A percentile compares a stretch with the other conserved stretches of the same genome.
Evolutionary conservation across 2,888 invertebrate species (phyloP).

Genomic region (Leptinotarsa peninsularis): DNA sequence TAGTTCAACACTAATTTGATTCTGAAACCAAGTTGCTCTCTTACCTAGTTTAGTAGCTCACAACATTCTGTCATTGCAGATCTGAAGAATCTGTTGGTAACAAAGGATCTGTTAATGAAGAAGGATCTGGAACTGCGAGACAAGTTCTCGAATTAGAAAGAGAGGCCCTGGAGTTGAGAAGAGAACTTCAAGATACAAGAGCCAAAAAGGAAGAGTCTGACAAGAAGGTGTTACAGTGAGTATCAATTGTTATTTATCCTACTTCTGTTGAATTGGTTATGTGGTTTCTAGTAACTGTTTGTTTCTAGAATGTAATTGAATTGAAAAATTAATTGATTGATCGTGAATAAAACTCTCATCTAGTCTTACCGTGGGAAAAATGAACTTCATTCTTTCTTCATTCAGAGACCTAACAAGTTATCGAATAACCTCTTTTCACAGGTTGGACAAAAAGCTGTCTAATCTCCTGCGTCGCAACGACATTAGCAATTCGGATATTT

Average conservation of each 20-base stretch:
- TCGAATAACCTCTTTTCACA: slow-evolving; percentile 54
- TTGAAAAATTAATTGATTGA: no score
- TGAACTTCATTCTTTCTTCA: no score
- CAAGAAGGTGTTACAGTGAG: slow-evolving; percentile 72
- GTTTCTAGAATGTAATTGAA: no score
- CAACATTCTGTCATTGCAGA: not conserved
- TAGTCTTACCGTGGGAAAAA: no score
- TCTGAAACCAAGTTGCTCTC: no score
- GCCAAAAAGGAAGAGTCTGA: slow-evolving; percentile 72
- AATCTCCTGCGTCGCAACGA: slow-evolving; percentile 64
- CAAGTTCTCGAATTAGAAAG: slow-evolving; percentile 67
- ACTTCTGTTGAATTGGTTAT: no score
- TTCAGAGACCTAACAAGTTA: no score
- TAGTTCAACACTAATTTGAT: no score
- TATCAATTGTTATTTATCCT: slow-evolving; percentile 34
- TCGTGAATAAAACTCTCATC: no score
- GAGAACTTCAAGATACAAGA: slow-evolving; percentile 71
- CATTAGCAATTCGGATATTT: slow-evolving; percentile 56
- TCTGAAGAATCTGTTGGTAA: slow-evolving; percentile 45
- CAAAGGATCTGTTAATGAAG: slow-evolving; percentile 44
- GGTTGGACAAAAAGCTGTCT: slow-evolving; percentile 72
- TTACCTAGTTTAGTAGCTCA: no score
- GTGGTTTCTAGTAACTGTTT: no score
- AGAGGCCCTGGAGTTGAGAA: slow-evolving; percentile 68
- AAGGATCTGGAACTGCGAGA: slow-evolving; percentile 57